phyloP scores from a whole-genome alignment of 2,888 invertebrate genomes.

The Agapostemon virescens region DNA sequence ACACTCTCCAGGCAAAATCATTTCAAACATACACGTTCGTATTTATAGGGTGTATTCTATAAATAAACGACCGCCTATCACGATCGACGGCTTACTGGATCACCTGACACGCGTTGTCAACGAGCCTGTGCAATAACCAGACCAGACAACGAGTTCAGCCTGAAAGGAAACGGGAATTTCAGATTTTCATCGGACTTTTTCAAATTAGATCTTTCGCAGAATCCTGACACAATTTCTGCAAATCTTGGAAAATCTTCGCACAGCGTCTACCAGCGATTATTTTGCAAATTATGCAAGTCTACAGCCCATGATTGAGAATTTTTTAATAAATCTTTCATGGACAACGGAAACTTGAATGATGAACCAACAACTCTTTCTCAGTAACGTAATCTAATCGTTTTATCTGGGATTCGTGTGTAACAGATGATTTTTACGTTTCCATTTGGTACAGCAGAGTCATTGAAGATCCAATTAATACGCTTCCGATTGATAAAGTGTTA shows the following conservation, averaged over 20 bases:
- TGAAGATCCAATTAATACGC: too few relatives aligned
- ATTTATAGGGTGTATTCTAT: slow-evolving; percentile 18
- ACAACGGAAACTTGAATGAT: too few relatives aligned
- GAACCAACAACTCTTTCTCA: too few relatives aligned
- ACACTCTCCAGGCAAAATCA: too few relatives aligned
- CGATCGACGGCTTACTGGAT: not conserved
- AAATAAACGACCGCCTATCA: not conserved
- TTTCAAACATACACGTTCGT: not conserved
- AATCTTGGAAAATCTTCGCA: not conserved
- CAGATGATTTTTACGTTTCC: not conserved
- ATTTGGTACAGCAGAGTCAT: too few relatives aligned
- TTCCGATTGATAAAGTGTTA: not conserved
- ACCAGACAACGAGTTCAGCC: not conserved
- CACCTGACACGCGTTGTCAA: not conserved
- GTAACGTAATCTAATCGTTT: not conserved
- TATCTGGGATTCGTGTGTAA: not conserved
- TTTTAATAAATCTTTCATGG: not conserved
- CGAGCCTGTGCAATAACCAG: not conserved
- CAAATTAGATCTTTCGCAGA: not conserved
- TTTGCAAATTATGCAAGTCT: too few relatives aligned
- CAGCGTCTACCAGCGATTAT: too few relatives aligned
- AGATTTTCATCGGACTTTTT: not conserved
- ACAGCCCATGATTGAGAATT: not conserved
- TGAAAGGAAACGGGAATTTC: not conserved
- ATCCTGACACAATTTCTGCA: not conserved